These are phyloP conservation scores for Rhabdophis nuchalis DNA, from an alignment of 2,797 vertebrate genomes.

Conservation along the genomic window DNA sequence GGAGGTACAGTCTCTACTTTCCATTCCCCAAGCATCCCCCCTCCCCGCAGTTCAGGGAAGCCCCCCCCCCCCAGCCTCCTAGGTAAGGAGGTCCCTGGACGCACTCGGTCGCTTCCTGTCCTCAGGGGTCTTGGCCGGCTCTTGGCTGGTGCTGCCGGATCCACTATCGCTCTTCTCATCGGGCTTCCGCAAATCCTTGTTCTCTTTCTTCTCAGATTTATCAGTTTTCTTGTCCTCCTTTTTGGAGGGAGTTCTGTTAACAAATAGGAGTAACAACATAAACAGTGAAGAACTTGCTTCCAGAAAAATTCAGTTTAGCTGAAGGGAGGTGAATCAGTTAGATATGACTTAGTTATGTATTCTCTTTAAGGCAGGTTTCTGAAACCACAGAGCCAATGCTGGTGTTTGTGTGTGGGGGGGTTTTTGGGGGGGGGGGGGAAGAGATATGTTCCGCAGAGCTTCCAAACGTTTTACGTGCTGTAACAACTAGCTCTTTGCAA, in stretches of 20 bases:
- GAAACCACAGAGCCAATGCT: neutral
- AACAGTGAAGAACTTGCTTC: neutral
- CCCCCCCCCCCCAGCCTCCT: too few species aligned
- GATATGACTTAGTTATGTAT: neutral
- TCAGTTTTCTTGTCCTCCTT: slow-evolving; percentile 96
- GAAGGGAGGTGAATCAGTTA: neutral
- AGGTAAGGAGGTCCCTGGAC: slow-evolving; percentile 50
- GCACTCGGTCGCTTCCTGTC: slow-evolving; percentile 89
- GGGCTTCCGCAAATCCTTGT: slow-evolving; percentile 85
- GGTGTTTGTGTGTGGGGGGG: neutral
- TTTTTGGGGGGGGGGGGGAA: too few species aligned
- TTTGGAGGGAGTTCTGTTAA: slow-evolving; percentile 80
- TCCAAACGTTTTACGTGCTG: neutral
- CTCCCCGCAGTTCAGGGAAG: neutral
- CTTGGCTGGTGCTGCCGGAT: slow-evolving; percentile 74
- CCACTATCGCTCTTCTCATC: slow-evolving; percentile 81
- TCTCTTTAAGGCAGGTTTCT: neutral
- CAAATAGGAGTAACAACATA: neutral
- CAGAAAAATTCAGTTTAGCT: neutral
- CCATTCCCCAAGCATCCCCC: neutral
- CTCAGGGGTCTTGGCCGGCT: slow-evolving; percentile 81
- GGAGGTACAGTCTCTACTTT: neutral
- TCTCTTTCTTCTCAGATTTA: slow-evolving; percentile 88
- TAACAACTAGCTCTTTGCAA: neutral
- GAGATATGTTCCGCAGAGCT: neutral